Conservation (phyloP, 2,888 invertebrate genomes). For the Notodonta dromedarius region DNA sequence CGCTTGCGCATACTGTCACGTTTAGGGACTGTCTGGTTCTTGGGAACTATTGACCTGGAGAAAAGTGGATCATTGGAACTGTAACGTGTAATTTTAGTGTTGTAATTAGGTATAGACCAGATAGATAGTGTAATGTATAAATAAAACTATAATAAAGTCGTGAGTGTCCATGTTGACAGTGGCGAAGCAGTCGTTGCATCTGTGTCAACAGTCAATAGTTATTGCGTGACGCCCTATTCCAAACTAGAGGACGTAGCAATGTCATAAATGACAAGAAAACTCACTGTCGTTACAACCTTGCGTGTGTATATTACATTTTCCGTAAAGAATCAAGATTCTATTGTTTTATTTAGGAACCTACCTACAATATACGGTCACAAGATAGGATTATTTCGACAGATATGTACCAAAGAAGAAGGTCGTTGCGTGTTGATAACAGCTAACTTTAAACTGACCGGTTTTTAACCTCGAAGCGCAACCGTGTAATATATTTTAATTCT, state of each 20-base stretch:
- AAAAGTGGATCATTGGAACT: no score
- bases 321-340: background rate
- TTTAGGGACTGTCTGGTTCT: no score
- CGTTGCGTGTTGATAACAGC: constrained; percentile 9
- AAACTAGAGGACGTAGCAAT: constrained; percentile 1
- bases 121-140: constrained; percentile 3
- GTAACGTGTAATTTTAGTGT: no score
- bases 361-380: background rate
- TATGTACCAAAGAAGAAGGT: constrained; percentile 1
- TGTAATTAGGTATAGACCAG: background rate
- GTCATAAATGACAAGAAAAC: background rate
- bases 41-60: no score
- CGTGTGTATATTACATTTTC: background rate
- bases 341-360: constrained; percentile 1
- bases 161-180: constrained; percentile 27
- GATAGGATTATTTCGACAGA: background rate
- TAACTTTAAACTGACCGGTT: constrained; percentile 2
- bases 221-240: constrained; percentile 18
- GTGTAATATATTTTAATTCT: background rate
- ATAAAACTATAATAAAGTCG: background rate
- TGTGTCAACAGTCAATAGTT: constrained; percentile 40
- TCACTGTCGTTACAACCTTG: background rate
- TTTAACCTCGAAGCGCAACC: background rate
- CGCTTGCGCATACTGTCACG: no score
- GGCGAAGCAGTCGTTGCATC: constrained; percentile 30